Conservation (phyloP, 2,113 vertebrate genomes). For the Ptychochromis oligacanthus region DNA sequence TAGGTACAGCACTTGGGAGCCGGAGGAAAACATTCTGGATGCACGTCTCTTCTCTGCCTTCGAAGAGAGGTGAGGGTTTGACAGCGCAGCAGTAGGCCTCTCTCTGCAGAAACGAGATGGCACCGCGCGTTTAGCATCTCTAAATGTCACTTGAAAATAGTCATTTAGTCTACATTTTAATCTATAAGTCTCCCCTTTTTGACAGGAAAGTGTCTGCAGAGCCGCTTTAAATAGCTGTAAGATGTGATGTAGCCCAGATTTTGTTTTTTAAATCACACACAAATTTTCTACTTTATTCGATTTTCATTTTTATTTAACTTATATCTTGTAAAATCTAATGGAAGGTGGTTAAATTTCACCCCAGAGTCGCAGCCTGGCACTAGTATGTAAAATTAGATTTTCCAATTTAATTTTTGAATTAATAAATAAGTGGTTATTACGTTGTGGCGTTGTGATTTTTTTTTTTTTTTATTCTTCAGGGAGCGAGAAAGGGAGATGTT, state of each 20-base stretch:
- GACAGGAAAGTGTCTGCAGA: neutral
- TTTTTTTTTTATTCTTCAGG: slow-evolving; percentile 67
- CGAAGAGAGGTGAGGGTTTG: slow-evolving; percentile 91
- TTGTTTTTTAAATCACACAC: neutral
- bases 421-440: neutral
- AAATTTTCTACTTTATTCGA: neutral
- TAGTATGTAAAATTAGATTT: neutral
- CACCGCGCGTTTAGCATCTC: neutral
- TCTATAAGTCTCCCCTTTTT: neutral
- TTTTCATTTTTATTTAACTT: neutral
- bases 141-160: neutral
- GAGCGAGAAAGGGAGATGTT: slow-evolving; percentile 95
- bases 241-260: neutral
- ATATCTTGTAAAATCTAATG: neutral
- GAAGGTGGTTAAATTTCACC: neutral
- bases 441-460: neutral
- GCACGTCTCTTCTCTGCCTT: slow-evolving; percentile 94
- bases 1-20: slow-evolving; percentile 99
- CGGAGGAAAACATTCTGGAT: slow-evolving; percentile 97
- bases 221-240: neutral
- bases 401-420: neutral
- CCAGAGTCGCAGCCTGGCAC: neutral
- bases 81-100: slow-evolving; percentile 65
- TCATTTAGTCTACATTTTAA: neutral
- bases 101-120: neutral